Evolutionary conservation across 2,888 invertebrate genomes (phyloP), one percentile per base, ranked within the genome.

Genomic region (Machimus rusticus): DNA sequence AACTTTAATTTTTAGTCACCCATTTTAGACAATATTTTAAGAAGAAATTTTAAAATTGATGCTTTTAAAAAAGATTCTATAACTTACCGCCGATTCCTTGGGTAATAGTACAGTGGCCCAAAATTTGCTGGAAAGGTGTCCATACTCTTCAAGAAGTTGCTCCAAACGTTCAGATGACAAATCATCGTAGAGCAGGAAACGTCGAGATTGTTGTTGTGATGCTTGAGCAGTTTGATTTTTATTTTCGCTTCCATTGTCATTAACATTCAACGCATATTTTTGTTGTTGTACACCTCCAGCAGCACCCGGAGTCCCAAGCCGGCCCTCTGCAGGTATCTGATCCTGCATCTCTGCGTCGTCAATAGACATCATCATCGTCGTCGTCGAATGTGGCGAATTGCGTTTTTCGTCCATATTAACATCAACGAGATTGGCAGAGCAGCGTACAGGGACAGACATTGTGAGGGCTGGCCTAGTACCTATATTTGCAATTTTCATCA

Each of bases 41-140:
- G 12, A 16, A 14, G 16, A 12, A 0, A 39, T 39, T 39, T 39
- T 39, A 3, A 46, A 43, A 43, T 43, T 14, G 2, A 8, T 8
- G 37, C 8, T 12, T 43, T 1, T 43, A 14, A 43, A 9, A 43
- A 34, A 39, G 57, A 78, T 37, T 2, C 1, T 28, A 39, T n/a
- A 43, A 90, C 92, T 92, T 90, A 96, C 96, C 94, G 95, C 94
- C 86, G 94, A 94, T 88, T 94, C 94, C 88, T 92, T 93, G 86
- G 96, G 95, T 92, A 96, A 93, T 90, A 95, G 93, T 90, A 96
- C 93, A 89, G 94, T 93, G 66, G 96, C 95, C 92, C 95, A 95
- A 92, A 95, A 96, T 94, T 96, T 96, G 89, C 93, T 93, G 92
- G 96, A 96, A 23, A 96, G 92, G 87, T 94, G 93, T 91, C 96